A percentile compares a stretch with the other conserved stretches of the same genome.
Evolutionary conservation across 2,888 invertebrate genomes (phyloP).

Genomic region (Chelonus formosanus): DNA sequence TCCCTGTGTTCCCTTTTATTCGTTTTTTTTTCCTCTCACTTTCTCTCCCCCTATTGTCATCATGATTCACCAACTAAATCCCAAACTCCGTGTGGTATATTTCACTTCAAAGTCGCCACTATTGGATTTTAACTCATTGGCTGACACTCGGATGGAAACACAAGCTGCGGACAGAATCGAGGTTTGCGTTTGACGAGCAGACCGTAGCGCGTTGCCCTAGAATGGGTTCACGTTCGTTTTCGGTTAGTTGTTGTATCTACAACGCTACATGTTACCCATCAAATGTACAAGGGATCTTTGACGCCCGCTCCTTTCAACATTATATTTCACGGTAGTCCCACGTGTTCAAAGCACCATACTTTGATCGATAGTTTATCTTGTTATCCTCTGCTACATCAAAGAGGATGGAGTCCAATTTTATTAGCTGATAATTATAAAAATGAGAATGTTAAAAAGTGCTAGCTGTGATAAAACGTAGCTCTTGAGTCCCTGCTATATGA

Average conservation of each 20-base stretch:
- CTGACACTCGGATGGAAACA: slow-evolving; percentile 36
- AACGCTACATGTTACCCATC: slow-evolving; percentile 5
- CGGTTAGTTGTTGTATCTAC: slow-evolving; percentile 16
- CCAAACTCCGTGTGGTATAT: slow-evolving; percentile 19
- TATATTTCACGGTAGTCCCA: slow-evolving; percentile 14
- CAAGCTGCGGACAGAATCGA: slow-evolving; percentile 33
- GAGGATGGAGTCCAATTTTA: slow-evolving; percentile 38
- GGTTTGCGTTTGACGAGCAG: slow-evolving; percentile 34
- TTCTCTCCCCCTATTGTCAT: background rate
- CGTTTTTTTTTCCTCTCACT: no score
- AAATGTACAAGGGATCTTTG: slow-evolving; percentile 12
- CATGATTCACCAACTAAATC: slow-evolving; percentile 15
- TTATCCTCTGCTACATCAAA: slow-evolving; percentile 43
- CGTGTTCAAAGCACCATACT: slow-evolving; percentile 18
- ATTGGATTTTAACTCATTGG: slow-evolving; percentile 40
- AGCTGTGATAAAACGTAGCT: background rate
- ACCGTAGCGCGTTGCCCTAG: slow-evolving; percentile 24
- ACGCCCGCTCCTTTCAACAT: background rate
- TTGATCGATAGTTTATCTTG: slow-evolving; percentile 44
- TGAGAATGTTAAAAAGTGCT: slow-evolving; percentile 31
- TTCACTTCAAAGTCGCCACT: slow-evolving; percentile 39
- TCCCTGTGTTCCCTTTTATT: no score
- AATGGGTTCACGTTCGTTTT: slow-evolving; percentile 35
- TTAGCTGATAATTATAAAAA: slow-evolving; percentile 42
- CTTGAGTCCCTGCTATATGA: slow-evolving; percentile 4